Percentiles rank a stretch among this genome's conserved stretches.
Evolutionary conservation across 2,888 invertebrate genomes (phyloP).

Genomic region (Gasteruption jaculator): DNA sequence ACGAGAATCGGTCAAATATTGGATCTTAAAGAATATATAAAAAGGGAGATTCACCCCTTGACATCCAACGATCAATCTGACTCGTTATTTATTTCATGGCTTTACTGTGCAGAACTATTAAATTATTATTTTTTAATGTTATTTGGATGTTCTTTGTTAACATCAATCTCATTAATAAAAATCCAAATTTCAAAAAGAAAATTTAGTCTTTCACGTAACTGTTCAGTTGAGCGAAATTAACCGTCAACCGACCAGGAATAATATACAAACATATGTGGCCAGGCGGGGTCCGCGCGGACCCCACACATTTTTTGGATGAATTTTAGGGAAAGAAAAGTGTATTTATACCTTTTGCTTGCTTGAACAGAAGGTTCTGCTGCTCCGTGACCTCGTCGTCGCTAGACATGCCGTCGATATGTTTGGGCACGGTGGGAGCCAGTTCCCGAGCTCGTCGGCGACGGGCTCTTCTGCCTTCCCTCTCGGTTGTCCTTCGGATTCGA

Average conservation of each 20-base stretch:
- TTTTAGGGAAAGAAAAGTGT: too few relatives aligned
- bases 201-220: too few relatives aligned
- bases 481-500: conserved; percentile 77
- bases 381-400: conserved; percentile 95
- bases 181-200: background rate
- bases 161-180: too few relatives aligned
- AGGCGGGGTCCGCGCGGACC: too few relatives aligned
- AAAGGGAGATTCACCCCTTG: background rate
- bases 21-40: background rate
- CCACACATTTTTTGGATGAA: too few relatives aligned
- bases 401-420: conserved; percentile 91
- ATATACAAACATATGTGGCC: too few relatives aligned
- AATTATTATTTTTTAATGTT: too few relatives aligned
- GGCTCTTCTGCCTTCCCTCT: conserved; percentile 88
- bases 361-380: conserved; percentile 66
- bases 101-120: too few relatives aligned
- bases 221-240: too few relatives aligned
- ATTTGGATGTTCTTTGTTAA: too few relatives aligned
- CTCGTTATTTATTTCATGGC: conserved; percentile 1
- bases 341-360: conserved; percentile 57
- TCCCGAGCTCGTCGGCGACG: conserved; percentile 78
- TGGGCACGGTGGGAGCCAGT: conserved; percentile 54
- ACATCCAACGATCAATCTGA: background rate
- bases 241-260: too few relatives aligned
- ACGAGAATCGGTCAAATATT: conserved; percentile 10